Evolutionary conservation across 2,113 vertebrate species (phyloP), one percentile per base, ranked within the genome.

Genomic region (Dolichotis patagonum): DNA sequence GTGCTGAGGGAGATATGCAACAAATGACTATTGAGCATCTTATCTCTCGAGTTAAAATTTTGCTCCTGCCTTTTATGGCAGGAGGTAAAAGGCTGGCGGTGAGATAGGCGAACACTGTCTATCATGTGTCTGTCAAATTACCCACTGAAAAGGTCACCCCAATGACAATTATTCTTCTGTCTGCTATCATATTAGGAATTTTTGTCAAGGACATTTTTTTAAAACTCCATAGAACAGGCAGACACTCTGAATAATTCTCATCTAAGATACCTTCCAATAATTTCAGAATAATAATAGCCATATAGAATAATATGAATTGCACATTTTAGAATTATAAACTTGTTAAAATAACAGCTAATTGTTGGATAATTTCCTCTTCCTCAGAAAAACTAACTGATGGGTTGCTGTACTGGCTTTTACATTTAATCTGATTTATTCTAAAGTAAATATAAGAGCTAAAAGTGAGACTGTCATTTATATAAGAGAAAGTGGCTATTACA

Each of bases 51-150:
- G 92, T 91, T 89, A 95, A 86, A 97, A 84, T 94, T 94, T 83
- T 67, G 84, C 91, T 94, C 56, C 93, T 81, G 81, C 75, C 60
- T 95, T 97, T 98, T 92, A 89, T 84, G 73, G 92, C 85, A 97
- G 92, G 88, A 96, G 88, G 81, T 82, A 97, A 98, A 98, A 97
- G 65, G 62, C 20, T 96, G 94, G 90, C 85, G 94, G 94, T 87
- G 69, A 58, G 82, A 94, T 19, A 19, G 71, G 83, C 90, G 89
- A 93, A 96, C 67, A 54, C 91, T 96, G 87, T 96, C 92, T 54
- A 97, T 97, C 97, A 98, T 96, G 8, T 41, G 28, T 75, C 69
- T 91, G 95, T 97, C 96, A 96, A 98, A 86, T 90, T 93, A 94
- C 38, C 90, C 80, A 20, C 69, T 38, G 82, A 43, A 97, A 98